Evolutionary conservation across 2,888 invertebrate species (phyloP).

Genomic region (Venustoraphidia nigricollis): DNA sequence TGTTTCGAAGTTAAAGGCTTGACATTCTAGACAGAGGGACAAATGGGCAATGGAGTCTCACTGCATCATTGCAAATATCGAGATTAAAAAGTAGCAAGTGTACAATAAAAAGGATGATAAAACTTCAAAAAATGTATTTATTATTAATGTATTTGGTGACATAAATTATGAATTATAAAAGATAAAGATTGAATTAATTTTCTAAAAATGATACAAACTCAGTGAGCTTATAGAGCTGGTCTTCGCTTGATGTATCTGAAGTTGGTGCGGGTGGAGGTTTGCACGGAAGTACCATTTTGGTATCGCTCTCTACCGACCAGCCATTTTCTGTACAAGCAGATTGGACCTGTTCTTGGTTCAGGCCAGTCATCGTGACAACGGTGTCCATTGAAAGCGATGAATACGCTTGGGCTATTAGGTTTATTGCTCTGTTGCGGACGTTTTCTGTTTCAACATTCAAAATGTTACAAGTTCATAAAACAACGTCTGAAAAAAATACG

Average conservation of each 20-base stretch:
- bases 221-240: constrained; percentile 78
- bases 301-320: constrained; percentile 59
- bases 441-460: constrained; percentile 40
- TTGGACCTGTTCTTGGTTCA: constrained; percentile 52
- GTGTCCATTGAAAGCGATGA: constrained; percentile 69
- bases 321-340: constrained; percentile 48
- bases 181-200: constrained; percentile 37
- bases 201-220: constrained; percentile 91
- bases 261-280: constrained; percentile 42
- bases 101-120: no score
- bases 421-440: constrained; percentile 58
- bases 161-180: no score
- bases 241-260: constrained; percentile 57
- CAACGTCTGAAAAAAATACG: background rate
- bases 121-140: no score
- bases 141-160: no score
- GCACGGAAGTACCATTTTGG: constrained; percentile 55
- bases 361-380: constrained; percentile 62
- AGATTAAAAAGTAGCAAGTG: no score
- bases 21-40: no score
- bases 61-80: no score
- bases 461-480: background rate
- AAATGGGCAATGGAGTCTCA: no score
- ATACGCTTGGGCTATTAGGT: constrained; percentile 71
- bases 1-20: no score